These are phyloP conservation scores for Napeogenes inachia DNA, from an alignment of 2,888 invertebrate species.

Conservation along the genomic window DNA sequence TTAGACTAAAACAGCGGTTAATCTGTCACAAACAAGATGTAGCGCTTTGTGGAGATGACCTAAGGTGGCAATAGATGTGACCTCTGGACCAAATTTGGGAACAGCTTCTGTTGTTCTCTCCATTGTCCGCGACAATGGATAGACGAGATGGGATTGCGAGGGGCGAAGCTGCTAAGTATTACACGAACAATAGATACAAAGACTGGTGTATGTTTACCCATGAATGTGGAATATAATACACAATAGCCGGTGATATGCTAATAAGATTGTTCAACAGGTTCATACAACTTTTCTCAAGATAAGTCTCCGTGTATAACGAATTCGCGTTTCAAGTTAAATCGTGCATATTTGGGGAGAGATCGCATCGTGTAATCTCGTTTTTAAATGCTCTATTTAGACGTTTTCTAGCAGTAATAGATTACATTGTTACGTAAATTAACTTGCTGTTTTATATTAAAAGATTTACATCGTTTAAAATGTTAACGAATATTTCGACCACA, in stretches of 20 bases:
- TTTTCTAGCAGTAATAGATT: conserved; percentile 56
- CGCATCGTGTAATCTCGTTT: conserved; percentile 59
- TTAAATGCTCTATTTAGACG: conserved; percentile 70
- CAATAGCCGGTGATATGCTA: conserved; percentile 68
- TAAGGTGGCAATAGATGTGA: conserved; percentile 58
- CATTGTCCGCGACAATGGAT: conserved; percentile 55
- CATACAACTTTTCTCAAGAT: conserved; percentile 69
- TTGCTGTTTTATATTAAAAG: conserved; percentile 34
- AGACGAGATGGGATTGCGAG: conserved; percentile 65
- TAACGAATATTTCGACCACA: background rate
- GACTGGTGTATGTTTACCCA: conserved; percentile 75
- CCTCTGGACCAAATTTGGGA: conserved; percentile 61
- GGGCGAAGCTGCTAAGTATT: conserved; percentile 75
- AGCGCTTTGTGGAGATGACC: conserved; percentile 62
- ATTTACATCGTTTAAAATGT: background rate
- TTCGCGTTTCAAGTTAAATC: conserved; percentile 75
- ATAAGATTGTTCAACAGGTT: conserved; percentile 71
- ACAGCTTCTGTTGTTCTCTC: conserved; percentile 44
- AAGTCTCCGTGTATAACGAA: conserved; percentile 75
- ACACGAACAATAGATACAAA: conserved; percentile 68
- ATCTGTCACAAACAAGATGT: conserved; percentile 59
- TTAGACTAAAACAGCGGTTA: conserved; percentile 44
- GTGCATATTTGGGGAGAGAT: conserved; percentile 62
- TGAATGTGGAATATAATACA: conserved; percentile 69
- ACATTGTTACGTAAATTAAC: conserved; percentile 66